Base-by-base conservation (phyloP, 1,140 invertebrate species). In the Daktulosphaira vitifoliae region DNA sequence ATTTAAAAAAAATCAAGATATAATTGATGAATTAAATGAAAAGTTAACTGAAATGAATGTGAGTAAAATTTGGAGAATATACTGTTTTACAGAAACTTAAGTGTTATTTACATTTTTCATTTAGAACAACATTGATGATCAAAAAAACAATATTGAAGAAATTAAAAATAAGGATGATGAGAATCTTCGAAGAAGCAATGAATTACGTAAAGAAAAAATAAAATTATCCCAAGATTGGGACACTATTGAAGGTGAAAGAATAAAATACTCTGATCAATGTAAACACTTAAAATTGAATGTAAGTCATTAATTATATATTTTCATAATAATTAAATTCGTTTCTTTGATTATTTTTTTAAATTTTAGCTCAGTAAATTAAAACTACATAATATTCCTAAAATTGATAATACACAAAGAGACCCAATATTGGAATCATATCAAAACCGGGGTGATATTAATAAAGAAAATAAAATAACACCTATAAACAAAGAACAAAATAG, bases 401-500 rank as follows among this genome's bases (percentile, higher is more conserved):
- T 62, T 48, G 42, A 62, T 33, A 15, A 18, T 33, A 13, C 13
- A n/a, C 56, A 62, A 4, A 23, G 56, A 1, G 56, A 62, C 29
- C 56, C 56, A 22, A 11, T 48, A 9, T 18, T 48, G 11, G 56
- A 62, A 48, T 46, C 56, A n/a, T 48, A 62, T 62, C 42, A 48
- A 0, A n/a, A 33, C 11, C 29, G 29, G 5, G 29, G 5, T 5
- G 29, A 5, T 11, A 11, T 6, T 11, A 33, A 33, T 5, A 33
- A 33, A 6, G 29, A 4, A 7, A 44, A 44, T 15, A 15, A 44
- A 16, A n/a, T 3, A n/a, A 4, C 7, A 44, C 5, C 39, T 74
- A 76, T 82, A 0, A 82, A 82, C 46, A 90, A 90, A 68, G 79
- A 81, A 44, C 0, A 78, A 83, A 79, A 88, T 68, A 82, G 88